Evolutionary conservation across 1,140 invertebrate genomes (phyloP).

Genomic region (Colletes latitarsis): DNA sequence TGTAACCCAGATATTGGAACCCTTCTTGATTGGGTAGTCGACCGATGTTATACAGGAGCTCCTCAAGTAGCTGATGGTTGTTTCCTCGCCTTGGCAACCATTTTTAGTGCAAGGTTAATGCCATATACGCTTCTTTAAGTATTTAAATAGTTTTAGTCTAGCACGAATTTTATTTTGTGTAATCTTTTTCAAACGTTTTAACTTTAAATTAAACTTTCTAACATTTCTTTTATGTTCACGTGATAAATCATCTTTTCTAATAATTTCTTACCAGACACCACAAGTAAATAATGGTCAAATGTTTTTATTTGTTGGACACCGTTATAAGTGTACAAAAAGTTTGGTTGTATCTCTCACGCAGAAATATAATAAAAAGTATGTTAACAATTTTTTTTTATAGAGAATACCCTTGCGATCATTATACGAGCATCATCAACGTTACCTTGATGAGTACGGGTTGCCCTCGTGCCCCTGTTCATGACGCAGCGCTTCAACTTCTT

Average conservation of each 20-base stretch:
- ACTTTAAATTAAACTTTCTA: no score
- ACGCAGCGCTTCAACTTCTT: conserved; percentile 95
- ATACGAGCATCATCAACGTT: conserved; percentile 98
- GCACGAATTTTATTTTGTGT: no score
- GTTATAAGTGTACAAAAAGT: conserved; percentile 17
- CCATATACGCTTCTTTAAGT: neutral
- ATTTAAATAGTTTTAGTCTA: neutral
- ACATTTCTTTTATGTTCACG: no score
- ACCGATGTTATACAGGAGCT: conserved; percentile 96
- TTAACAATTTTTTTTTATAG: conserved; percentile 80
- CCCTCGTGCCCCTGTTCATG: conserved; percentile 93
- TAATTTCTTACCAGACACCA: no score
- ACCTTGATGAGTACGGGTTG: conserved; percentile 97
- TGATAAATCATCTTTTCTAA: no score
- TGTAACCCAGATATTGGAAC: conserved; percentile 97
- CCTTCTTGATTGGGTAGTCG: conserved; percentile 98
- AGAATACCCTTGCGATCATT: conserved; percentile 99
- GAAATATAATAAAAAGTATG: conserved; percentile 3
- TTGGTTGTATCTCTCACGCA: neutral
- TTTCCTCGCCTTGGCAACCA: conserved; percentile 96
- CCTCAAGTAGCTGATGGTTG: conserved; percentile 96
- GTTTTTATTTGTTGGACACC: no score
- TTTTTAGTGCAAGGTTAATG: conserved; percentile 95
- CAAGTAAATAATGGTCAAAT: no score
- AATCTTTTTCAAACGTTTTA: no score